Conservation (phyloP, 2,888 invertebrate species). For the Trichogramma evanescens region DNA sequence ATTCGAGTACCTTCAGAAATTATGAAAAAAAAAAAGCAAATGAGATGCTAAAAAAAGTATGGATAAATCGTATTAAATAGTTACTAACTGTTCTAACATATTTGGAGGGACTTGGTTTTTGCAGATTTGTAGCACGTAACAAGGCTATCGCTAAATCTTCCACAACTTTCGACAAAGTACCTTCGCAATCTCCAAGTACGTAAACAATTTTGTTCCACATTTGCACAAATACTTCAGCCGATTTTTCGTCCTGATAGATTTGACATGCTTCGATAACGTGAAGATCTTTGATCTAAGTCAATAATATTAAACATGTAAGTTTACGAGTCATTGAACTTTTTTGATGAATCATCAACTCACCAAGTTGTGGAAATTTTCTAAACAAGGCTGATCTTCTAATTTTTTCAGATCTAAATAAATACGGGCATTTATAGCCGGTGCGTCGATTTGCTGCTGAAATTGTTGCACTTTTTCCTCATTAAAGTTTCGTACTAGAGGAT, state of each 20-base stretch:
- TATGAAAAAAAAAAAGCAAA: not conserved
- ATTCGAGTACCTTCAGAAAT: conserved; percentile 28
- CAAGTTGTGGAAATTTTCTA: conserved; percentile 31
- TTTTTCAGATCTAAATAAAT: conserved; percentile 21
- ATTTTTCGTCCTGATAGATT: conserved; percentile 20
- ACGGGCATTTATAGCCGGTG: conserved; percentile 6
- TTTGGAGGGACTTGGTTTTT: conserved; percentile 3
- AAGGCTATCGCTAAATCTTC: conserved; percentile 28
- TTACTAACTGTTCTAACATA: conserved; percentile 13
- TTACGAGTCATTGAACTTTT: not conserved
- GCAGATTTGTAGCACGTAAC: conserved; percentile 23
- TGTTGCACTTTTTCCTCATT: conserved; percentile 23
- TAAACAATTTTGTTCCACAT: conserved; percentile 31
- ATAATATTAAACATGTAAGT: not conserved
- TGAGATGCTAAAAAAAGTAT: conserved; percentile 3
- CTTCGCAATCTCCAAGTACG: conserved; percentile 29
- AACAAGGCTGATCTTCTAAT: conserved; percentile 28
- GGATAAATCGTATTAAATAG: not conserved
- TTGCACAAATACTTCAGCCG: conserved; percentile 21
- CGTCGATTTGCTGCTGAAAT: conserved; percentile 19
- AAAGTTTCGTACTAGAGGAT: conserved; percentile 20
- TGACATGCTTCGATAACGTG: conserved; percentile 15
- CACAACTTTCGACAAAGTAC: conserved; percentile 25
- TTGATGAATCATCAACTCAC: conserved; percentile 25
- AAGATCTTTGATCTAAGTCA: conserved; percentile 20